These are phyloP conservation scores for Rutilus rutilus DNA, from an alignment of 2,113 vertebrate species.

Conservation along the genomic window DNA sequence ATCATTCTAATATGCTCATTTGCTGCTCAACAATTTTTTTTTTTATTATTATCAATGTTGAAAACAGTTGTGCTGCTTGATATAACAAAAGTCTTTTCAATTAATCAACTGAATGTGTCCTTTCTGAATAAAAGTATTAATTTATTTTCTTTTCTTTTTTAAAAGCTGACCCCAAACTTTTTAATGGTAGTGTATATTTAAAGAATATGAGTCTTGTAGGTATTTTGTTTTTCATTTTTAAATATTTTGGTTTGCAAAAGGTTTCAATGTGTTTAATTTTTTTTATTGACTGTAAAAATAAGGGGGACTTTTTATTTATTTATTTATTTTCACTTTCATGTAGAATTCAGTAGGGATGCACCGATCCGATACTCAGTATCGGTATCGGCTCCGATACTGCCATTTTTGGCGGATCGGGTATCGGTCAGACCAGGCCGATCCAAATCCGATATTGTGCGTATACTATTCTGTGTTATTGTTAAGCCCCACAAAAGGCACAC, in stretches of 20 bases:
- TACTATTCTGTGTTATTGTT: too few relatives aligned
- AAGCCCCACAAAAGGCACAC: too few relatives aligned
- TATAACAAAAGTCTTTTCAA: too few relatives aligned
- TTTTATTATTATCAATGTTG: neutral
- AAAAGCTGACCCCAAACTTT: neutral
- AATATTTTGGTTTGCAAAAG: neutral
- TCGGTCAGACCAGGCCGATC: too few relatives aligned
- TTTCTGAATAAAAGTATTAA: neutral
- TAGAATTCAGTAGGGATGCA: too few relatives aligned
- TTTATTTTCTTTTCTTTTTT: too few relatives aligned
- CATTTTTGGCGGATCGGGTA: too few relatives aligned
- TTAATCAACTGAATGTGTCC: neutral
- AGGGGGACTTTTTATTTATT: neutral
- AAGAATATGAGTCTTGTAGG: neutral
- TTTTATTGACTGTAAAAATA: neutral
- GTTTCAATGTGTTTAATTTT: neutral
- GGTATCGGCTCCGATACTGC: too few relatives aligned
- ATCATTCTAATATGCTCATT: neutral
- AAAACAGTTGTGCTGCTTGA: neutral
- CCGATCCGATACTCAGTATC: too few relatives aligned
- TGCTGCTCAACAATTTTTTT: neutral
- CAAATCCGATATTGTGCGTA: too few relatives aligned
- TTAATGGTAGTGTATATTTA: neutral
- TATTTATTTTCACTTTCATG: neutral
- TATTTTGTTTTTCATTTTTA: neutral